Percentiles rank a stretch among this genome's conserved stretches.
Evolutionary conservation across 2,113 vertebrate species (phyloP).

Genomic region (Corvus moneduloides): DNA sequence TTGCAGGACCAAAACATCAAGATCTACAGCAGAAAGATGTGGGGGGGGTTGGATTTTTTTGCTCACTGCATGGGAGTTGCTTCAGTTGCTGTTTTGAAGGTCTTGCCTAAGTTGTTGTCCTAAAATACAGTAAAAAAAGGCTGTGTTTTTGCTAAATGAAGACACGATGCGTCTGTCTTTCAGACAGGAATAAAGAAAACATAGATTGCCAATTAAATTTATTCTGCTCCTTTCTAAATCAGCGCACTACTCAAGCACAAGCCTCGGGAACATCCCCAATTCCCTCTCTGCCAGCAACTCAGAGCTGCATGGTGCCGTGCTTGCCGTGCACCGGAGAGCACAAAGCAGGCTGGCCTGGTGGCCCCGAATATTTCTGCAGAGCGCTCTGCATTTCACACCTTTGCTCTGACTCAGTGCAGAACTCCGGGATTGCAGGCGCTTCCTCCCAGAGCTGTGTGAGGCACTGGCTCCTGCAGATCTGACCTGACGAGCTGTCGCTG

Average conservation of each 20-base stretch:
- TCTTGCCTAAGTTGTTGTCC: too few relatives aligned
- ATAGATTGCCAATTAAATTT: neutral
- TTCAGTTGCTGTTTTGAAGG: too few relatives aligned
- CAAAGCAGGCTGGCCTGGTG: neutral
- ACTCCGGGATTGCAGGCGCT: neutral
- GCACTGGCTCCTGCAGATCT: neutral
- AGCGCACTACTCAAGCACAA: neutral
- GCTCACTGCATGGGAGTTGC: too few relatives aligned
- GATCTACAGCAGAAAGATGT: too few relatives aligned
- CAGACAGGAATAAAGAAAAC: constrained; percentile 31
- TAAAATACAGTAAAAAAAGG: too few relatives aligned
- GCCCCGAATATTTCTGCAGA: neutral
- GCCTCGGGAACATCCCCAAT: too few relatives aligned
- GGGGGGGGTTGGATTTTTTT: too few relatives aligned
- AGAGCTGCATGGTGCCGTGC: neutral
- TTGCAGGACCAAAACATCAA: too few relatives aligned
- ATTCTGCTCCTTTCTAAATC: neutral
- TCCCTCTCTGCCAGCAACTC: neutral
- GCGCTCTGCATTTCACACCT: neutral
- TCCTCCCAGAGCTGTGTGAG: neutral
- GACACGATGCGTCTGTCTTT: neutral
- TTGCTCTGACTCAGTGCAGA: neutral
- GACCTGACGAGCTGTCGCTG: neutral
- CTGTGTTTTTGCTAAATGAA: neutral
- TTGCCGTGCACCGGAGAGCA: neutral